Conservation (phyloP, 2,888 invertebrate genomes). For the Ashinkailepas kermadecensis region DNA sequence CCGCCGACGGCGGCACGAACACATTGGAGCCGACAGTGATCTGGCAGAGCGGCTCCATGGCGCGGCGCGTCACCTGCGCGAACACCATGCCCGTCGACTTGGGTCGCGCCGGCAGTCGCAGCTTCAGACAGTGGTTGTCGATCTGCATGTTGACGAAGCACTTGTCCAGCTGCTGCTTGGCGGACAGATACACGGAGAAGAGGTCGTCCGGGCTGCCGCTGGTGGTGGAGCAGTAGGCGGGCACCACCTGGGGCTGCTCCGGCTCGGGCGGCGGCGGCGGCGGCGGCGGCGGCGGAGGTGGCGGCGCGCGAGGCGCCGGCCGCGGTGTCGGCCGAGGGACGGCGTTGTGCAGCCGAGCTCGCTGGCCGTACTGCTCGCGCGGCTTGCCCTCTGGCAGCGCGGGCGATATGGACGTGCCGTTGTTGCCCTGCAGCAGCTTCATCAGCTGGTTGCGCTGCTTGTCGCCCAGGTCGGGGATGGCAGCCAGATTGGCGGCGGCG, state of each 20-base stretch:
- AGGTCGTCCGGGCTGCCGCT: not conserved
- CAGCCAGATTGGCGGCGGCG: not conserved
- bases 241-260: not conserved
- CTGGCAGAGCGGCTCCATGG: not conserved
- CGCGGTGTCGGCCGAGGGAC: too few species aligned
- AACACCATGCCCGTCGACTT: not conserved
- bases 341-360: not conserved
- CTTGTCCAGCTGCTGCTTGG: not conserved
- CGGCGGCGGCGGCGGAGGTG: not conserved
- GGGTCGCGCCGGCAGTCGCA: conserved; percentile 3
- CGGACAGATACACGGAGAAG: not conserved
- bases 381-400: not conserved
- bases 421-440: conserved; percentile 11
- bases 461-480: not conserved
- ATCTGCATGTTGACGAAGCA: conserved; percentile 5
- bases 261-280: not conserved
- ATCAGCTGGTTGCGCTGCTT: conserved; percentile 5
- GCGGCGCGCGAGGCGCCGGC: not conserved
- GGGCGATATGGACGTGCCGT: not conserved
- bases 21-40: not conserved
- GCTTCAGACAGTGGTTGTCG: conserved; percentile 12
- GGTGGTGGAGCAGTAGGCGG: not conserved
- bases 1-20: not conserved
- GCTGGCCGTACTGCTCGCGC: not conserved
- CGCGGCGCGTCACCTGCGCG: not conserved